Percentiles rank a stretch among this genome's conserved stretches.
Conservation (phyloP, 1,140 invertebrate species). For the Drosophila pallidifrons region DNA sequence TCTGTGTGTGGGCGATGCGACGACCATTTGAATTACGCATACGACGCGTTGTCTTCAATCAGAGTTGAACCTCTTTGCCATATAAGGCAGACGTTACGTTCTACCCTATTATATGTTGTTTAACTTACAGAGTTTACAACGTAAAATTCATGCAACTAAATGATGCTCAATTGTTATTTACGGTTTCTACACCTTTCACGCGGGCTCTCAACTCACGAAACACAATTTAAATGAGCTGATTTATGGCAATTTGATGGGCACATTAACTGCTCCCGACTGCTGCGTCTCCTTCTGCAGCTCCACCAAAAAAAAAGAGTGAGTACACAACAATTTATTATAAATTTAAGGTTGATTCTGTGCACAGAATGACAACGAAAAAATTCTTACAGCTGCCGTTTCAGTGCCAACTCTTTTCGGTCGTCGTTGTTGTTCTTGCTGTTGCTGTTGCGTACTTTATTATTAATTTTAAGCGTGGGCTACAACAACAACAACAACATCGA, state of each 20-base stretch:
- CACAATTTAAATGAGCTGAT: slow-evolving; percentile 75
- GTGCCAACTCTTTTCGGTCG: slow-evolving; percentile 61
- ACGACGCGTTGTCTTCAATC: slow-evolving; percentile 58
- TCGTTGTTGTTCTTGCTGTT: slow-evolving; percentile 33
- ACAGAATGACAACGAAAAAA: slow-evolving; percentile 40
- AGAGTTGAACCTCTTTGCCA: slow-evolving; percentile 28
- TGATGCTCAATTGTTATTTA: slow-evolving; percentile 56
- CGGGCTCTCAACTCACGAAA: slow-evolving; percentile 22
- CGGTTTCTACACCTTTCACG: slow-evolving; percentile 60
- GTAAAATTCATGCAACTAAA: slow-evolving; percentile 6
- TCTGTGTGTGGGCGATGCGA: slow-evolving; percentile 42
- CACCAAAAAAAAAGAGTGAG: slow-evolving; percentile 11
- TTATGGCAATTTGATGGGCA: slow-evolving; percentile 78
- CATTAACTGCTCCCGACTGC: slow-evolving; percentile 44
- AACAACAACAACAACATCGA: background rate
- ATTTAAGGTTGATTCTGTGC: slow-evolving; percentile 51
- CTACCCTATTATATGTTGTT: slow-evolving; percentile 19
- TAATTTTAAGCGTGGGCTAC: slow-evolving; percentile 71
- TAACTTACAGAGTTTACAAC: background rate
- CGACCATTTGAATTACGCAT: slow-evolving; percentile 69
- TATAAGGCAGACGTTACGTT: slow-evolving; percentile 23
- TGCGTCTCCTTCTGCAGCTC: background rate
- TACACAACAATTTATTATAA: slow-evolving; percentile 47
- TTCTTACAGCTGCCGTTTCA: slow-evolving; percentile 57
- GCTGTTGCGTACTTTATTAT: slow-evolving; percentile 74